phyloP scores from a whole-genome alignment of 2,888 invertebrate species.

The Apoda limacodes region DNA sequence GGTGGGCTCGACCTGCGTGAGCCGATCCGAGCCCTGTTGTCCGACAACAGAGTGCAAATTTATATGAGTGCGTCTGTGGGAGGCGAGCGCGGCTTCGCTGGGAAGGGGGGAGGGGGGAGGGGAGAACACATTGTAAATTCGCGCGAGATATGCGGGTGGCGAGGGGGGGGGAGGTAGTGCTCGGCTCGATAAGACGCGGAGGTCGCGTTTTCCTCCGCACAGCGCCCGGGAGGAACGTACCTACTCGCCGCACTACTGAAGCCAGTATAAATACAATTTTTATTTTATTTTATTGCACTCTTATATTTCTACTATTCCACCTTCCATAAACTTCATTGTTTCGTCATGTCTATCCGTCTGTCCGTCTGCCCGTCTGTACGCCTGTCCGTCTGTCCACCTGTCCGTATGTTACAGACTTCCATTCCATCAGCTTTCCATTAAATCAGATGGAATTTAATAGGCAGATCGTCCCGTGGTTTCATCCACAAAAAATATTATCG shows the following conservation, averaged over 20 bases:
- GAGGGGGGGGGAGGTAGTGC: constrained; percentile 19
- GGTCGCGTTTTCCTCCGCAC: constrained; percentile 27
- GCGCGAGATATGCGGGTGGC: constrained; percentile 26
- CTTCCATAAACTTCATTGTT: no score
- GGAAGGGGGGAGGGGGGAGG: constrained; percentile 29
- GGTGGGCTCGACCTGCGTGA: no score
- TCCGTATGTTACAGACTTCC: no score
- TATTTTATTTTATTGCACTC: constrained; percentile 10
- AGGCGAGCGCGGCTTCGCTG: constrained; percentile 11
- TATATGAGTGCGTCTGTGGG: constrained; percentile 4
- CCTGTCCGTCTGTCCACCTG: no score
- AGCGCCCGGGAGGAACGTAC: constrained; percentile 21
- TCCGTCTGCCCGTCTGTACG: no score
- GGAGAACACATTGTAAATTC: constrained; percentile 56
- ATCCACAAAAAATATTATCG: no score
- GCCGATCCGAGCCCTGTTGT: neutral
- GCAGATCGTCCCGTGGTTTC: no score
- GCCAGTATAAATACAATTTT: constrained; percentile 8
- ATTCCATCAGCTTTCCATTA: no score
- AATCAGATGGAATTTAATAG: no score
- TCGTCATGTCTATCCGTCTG: no score
- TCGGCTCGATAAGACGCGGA: constrained; percentile 41
- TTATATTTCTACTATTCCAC: no score
- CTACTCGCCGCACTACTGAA: constrained; percentile 17
- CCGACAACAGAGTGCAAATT: no score